Evolutionary conservation across 64 coral and sea anemone species (phyloP).

Genomic region (Montipora cactus): DNA sequence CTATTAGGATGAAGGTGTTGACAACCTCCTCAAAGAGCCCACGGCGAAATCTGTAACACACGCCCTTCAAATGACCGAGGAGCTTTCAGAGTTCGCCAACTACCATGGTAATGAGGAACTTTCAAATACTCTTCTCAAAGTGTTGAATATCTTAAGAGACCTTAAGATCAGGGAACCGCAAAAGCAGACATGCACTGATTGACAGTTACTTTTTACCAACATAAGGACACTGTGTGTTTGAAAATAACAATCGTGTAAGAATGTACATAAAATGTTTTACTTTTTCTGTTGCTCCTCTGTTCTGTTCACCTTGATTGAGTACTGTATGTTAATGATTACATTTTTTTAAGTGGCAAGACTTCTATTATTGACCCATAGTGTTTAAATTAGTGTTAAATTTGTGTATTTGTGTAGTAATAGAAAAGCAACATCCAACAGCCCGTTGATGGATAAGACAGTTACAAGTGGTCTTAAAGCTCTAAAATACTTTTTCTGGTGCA

Average conservation of each 20-base stretch:
- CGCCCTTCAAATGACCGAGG: not conserved
- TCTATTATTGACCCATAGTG: conserved; percentile 7
- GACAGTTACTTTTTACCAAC: not conserved
- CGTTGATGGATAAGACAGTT: not conserved
- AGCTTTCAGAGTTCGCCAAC: conserved; percentile 43
- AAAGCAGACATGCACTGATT: not conserved
- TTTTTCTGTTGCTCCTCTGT: not conserved
- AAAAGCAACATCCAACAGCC: conserved; percentile 14
- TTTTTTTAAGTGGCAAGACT: not conserved
- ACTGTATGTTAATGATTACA: no score
- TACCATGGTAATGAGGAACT: conserved; percentile 48
- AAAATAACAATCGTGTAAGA: not conserved
- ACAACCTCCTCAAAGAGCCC: not conserved
- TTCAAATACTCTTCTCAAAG: conserved; percentile 6
- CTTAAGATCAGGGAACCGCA: conserved; percentile 7
- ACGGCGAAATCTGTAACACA: not conserved
- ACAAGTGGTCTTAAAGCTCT: not conserved
- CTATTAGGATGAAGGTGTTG: not conserved
- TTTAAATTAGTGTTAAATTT: not conserved
- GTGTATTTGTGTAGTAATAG: not conserved
- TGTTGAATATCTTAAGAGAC: conserved; percentile 2
- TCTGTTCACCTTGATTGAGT: not conserved
- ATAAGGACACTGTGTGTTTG: not conserved
- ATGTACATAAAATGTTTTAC: not conserved
- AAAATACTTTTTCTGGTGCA: not conserved